Evolutionary conservation across 53 echinoderm and acorn worm species (phyloP), one percentile per base, ranked within the genome.

Genomic region (Temnopleurus reevesii): DNA sequence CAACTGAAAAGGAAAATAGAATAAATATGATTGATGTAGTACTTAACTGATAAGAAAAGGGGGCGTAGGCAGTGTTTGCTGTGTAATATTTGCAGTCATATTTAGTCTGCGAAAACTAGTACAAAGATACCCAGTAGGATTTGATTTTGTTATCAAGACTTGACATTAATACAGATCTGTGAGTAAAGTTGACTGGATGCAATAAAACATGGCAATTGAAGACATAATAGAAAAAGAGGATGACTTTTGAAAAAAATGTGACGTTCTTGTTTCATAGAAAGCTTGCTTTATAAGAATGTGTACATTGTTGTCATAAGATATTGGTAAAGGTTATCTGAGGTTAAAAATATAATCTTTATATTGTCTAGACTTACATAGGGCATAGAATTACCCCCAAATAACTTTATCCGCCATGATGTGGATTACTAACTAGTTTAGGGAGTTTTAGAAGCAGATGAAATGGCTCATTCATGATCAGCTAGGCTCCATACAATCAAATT

Each of bases 61-160:
- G 88, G 88, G 88, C 71, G 88, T 87, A 66, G 53, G 88, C 88
- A 66, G 2, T 87, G 88, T 87, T 87, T 87, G 51, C 88, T n/a
- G 31, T 25, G 19, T 27, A 31, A 66, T 87, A 54, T 87, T 64
- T 87, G 88, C 65, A 65, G 51, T 60, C 44, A 85, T 85, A 59
- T 85, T 85, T 44, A 59, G 85, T 60, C 53, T 56, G 55, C n/a
- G n/a, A 33, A 27, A 47, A 47, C 51, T 47, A 47, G 80, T 80
- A 29, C 47, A 51, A 47, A 80, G 71, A 71, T 71, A 5, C 38
- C 38, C 30, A 66, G 7, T 66, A 66, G 35, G n/a, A 38, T 21
- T 41, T 43, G 8, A 36, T 65, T 18, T 21, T 41, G n/a, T 71
- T n/a, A 38, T 4, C 38, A 71, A 38, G 71, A 30, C 36, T 6